Evolutionary conservation across 2,888 invertebrate species (phyloP).

Genomic region (Noctua fimbriata): DNA sequence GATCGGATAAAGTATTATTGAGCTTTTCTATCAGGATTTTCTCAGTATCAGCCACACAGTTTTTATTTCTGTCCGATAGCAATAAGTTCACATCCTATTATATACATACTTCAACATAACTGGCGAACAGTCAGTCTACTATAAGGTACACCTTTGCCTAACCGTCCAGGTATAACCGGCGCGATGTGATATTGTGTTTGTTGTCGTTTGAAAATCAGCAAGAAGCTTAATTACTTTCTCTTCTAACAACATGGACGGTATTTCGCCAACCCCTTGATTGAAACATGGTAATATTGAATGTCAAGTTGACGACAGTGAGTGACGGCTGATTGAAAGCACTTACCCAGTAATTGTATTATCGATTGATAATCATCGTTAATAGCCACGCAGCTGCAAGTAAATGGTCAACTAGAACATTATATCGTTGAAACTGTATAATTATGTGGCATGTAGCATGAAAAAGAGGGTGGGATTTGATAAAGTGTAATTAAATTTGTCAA

Average conservation of each 20-base stretch:
- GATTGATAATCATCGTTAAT: conserved; percentile 19
- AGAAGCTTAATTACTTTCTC: neutral
- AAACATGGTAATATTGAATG: conserved; percentile 20
- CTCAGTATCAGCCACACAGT: neutral
- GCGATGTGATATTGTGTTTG: neutral
- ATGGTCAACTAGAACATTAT: neutral
- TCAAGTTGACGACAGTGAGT: conserved; percentile 3
- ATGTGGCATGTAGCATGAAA: neutral
- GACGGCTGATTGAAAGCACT: conserved; percentile 33
- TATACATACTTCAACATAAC: neutral
- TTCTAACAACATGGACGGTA: neutral
- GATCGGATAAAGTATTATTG: neutral
- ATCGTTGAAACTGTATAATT: neutral
- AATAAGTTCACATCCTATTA: neutral
- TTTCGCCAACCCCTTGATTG: neutral
- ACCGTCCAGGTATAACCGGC: neutral
- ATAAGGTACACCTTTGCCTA: neutral
- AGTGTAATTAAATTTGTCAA: neutral
- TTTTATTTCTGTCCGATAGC: neutral
- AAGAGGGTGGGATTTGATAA: neutral
- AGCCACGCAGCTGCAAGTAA: conserved; percentile 17
- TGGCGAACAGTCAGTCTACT: neutral
- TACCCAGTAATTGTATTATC: conserved; percentile 25
- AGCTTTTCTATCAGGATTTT: neutral
- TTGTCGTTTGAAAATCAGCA: neutral